A percentile compares a stretch with the other conserved stretches of the same genome.
Conservation (phyloP, 2,888 invertebrate genomes). For the Phyllotreta striolata region DNA sequence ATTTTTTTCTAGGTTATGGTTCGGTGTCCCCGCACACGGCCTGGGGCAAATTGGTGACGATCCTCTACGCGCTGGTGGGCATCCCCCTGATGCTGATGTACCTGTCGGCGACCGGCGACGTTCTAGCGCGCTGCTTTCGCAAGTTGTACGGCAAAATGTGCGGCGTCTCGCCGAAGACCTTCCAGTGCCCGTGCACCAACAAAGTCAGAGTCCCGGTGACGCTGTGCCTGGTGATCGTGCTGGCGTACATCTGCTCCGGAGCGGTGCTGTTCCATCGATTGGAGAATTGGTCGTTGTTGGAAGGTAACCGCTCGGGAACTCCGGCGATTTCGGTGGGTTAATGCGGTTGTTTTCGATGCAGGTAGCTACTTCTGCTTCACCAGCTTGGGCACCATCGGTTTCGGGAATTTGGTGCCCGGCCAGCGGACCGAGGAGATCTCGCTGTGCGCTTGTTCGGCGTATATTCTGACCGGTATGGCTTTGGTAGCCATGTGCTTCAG, state of each 20-base stretch:
- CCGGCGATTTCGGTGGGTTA: neutral
- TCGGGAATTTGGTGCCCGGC: slow-evolving; percentile 80
- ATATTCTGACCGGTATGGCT: slow-evolving; percentile 85
- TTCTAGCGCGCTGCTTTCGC: slow-evolving; percentile 70
- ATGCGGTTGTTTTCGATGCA: slow-evolving; percentile 21
- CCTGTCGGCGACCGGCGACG: slow-evolving; percentile 86
- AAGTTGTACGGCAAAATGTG: slow-evolving; percentile 64
- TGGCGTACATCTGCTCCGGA: slow-evolving; percentile 88
- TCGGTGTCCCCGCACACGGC: slow-evolving; percentile 82
- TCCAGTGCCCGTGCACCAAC: slow-evolving; percentile 62
- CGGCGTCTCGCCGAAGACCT: slow-evolving; percentile 66
- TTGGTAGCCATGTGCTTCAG: slow-evolving; percentile 89
- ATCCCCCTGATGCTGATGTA: slow-evolving; percentile 90
- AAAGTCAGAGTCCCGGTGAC: slow-evolving; percentile 85
- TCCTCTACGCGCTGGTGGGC: slow-evolving; percentile 84
- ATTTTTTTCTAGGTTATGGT: slow-evolving; percentile 75
- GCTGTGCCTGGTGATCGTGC: slow-evolving; percentile 84
- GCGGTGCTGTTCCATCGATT: slow-evolving; percentile 88
- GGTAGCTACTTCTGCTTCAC: slow-evolving; percentile 79
- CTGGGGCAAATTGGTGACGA: slow-evolving; percentile 82
- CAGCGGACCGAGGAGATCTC: slow-evolving; percentile 70
- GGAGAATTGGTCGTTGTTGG: slow-evolving; percentile 90
- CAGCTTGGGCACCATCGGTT: slow-evolving; percentile 79
- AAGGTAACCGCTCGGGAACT: slow-evolving; percentile 65
- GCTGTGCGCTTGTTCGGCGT: slow-evolving; percentile 79